Base-by-base conservation (phyloP, 2,113 vertebrate species). In the Oryzias melastigma region DNA sequence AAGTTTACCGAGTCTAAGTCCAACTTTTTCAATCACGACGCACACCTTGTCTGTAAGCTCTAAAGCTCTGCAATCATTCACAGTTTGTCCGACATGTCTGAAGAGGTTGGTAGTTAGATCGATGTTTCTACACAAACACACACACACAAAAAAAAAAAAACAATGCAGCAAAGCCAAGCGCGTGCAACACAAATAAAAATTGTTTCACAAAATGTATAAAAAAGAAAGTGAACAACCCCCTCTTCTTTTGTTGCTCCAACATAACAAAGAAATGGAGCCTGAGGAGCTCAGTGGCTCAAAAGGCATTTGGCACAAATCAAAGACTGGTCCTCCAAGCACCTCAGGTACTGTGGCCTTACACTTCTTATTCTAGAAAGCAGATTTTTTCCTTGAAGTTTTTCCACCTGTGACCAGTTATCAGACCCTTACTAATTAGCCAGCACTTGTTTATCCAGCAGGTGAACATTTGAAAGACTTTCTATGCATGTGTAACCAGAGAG, bases 401-500 rank as follows among this genome's bases (percentile, higher is more conserved):
- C 77, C 80, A 86, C 76, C 79, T 72, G 58, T 71, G 61, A 63
- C 65, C 73, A 75, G 56, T 70, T 62, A 83, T 86, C 76, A 63
- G 43, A 80, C 77, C 81, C 56, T 53, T 43, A 77, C 82, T 84
- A 87, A 86, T 84, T 78, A 82, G 65, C 52, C 54, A 51, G 54
- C 61, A 72, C 73, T 82, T 83, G 73, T 80, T 82, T 77, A 74
- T 81, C 69, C 65, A 69, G 69, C 65, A 80, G 75, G 80, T 78
- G 77, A 65, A 55, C 84, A 77, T 86, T 57, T 66, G 75, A 64
- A 70, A 80, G 44, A 68, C 71, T 77, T 35, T 35, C 73, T 69
- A 67, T 73, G 71, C 66, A 64, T 46, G 69, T 77, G 74, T 70
- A 71, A 72, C 65, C 53, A 72, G 55, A 65, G 69, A 66, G 58